Percentiles rank a stretch among this genome's conserved stretches.
Evolutionary conservation across 2,113 vertebrate species (phyloP).

Genomic region (Brachypodius melanocephalos): DNA sequence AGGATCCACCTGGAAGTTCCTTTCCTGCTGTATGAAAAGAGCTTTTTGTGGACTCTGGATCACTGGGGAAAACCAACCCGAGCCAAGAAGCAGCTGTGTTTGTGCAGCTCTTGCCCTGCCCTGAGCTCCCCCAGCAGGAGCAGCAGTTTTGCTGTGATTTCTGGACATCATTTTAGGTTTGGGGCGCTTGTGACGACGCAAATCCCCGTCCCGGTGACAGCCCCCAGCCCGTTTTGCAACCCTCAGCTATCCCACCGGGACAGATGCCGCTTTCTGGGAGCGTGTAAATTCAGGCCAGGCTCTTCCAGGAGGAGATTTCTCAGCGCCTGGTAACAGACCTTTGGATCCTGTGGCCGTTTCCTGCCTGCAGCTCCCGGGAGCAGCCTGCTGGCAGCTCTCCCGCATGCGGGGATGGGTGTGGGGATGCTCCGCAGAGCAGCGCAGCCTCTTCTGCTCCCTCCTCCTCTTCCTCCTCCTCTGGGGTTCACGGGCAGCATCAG

Average conservation of each 20-base stretch:
- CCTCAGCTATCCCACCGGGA: neutral
- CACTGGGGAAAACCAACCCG: neutral
- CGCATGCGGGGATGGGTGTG: conserved; percentile 23
- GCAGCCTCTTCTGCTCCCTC: neutral
- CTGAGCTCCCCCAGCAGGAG: conserved; percentile 16
- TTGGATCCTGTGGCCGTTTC: conserved; percentile 6
- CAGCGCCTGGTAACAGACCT: conserved; percentile 48
- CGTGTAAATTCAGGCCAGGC: neutral
- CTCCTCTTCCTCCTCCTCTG: neutral
- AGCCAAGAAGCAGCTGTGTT: conserved; percentile 61
- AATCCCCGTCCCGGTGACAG: neutral
- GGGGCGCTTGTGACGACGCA: neutral
- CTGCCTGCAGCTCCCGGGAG: conserved; percentile 35
- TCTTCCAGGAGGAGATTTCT: neutral
- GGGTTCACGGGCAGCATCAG: neutral
- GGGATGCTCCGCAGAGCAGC: conserved; percentile 40
- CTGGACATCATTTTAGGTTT: neutral
- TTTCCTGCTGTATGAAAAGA: neutral
- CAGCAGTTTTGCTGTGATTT: conserved; percentile 21
- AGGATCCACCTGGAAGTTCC: conserved; percentile 11
- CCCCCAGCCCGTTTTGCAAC: neutral
- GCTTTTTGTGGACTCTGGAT: conserved; percentile 10
- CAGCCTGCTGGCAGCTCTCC: conserved; percentile 40
- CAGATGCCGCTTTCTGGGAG: neutral
- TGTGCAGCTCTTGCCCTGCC: conserved; percentile 25